Percentiles rank a stretch among this genome's conserved stretches.
Evolutionary conservation across 2,113 vertebrate species (phyloP).

Genomic region (Ceratotherium simum): DNA sequence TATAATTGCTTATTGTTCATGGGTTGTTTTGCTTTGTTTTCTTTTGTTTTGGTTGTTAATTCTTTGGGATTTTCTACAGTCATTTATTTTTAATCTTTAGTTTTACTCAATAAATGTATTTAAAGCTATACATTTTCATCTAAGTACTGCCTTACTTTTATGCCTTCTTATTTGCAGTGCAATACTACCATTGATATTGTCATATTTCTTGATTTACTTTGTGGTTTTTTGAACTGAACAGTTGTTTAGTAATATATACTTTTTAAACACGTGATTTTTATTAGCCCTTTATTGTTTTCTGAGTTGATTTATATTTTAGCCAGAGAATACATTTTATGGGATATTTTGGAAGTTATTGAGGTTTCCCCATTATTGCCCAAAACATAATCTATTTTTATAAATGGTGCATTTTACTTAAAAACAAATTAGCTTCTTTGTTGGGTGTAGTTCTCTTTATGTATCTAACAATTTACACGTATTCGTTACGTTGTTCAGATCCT

Average conservation of each 20-base stretch:
- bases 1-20: background rate
- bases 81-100: background rate
- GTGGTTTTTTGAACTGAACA: background rate
- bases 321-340: background rate
- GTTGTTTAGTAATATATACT: background rate
- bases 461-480: background rate
- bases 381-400: background rate
- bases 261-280: background rate
- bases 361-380: background rate
- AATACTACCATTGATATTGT: background rate
- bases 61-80: background rate
- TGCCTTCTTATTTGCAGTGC: background rate
- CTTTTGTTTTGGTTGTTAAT: background rate
- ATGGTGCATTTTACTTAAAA: background rate
- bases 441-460: background rate
- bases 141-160: background rate
- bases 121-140: background rate
- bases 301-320: background rate
- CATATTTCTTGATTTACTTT: background rate
- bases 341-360: background rate
- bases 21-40: background rate
- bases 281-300: background rate
- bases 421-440: background rate
- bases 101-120: background rate
- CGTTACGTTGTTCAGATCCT: background rate